Evolutionary conservation across 1,140 invertebrate genomes (phyloP), one percentile per base, ranked within the genome.

Genomic region (Idris sp.): DNA sequence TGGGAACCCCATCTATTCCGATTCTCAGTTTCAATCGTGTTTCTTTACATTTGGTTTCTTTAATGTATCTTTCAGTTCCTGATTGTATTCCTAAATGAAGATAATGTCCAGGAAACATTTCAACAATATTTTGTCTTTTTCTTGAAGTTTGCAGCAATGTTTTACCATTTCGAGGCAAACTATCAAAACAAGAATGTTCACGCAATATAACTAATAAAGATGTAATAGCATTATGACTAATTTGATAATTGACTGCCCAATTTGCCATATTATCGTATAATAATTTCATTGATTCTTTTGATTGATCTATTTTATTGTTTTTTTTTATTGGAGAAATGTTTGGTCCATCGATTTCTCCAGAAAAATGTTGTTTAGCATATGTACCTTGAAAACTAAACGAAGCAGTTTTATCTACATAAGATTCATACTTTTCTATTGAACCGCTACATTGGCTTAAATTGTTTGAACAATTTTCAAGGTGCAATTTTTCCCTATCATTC

Each of bases 81-180:
- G 22, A 8, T 44, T 14, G 4, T 15, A 44, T 5, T 44, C 41
- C 41, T 15, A 44, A 9, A 44, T 44, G 41, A 26, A 44, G 3
- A 33, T 33, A 33, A 11, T 2, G 28, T 9, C 40, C 14, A 76
- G 44, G 4, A 61, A n/a, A 44, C 51, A 79, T 28, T 6, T 28
- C 11, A 2, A 7, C 1, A 15, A 44, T 8, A 28, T 4, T 14
- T 6, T 14, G 13, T 4, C 25, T 44, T n/a, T 28, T 44, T 44
- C 41, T 25, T 1, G 41, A 13, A 28, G 41, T 44, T 15, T 44
- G 22, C 13, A 44, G 22, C 9, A 44, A 22, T 2, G 41, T 26
- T 44, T 28, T 44, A 1, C 22, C 25, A 28, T 44, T 44, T 28
- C 41, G 3, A 13, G 22, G 41, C 15, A 44, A 44, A 15, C 7